Base-by-base conservation (phyloP, 2,113 vertebrate species). In the Pithys albifrons region DNA sequence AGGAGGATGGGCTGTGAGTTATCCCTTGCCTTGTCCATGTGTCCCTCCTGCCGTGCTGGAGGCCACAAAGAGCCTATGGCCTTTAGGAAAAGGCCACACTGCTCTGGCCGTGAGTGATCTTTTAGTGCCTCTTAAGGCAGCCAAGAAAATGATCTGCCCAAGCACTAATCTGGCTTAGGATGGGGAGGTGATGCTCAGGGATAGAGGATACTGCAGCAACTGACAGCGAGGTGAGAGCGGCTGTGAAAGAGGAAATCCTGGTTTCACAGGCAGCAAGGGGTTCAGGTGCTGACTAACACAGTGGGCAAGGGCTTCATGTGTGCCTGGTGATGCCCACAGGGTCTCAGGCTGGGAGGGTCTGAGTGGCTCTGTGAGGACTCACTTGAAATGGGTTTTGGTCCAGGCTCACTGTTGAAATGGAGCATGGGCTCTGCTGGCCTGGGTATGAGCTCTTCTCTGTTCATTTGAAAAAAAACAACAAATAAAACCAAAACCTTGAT, bases 111-210 rank as follows among this genome's bases (percentile, higher is more conserved):
- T 0, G 1, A 25, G 37, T 84, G 85, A 94, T 89, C 85, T 95
- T 93, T 73, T 78, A 27, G 51, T 91, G 83, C 79, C 58, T 76
- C 67, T 88, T 69, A 88, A 73, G 71, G 71, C 71, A 85, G 74
- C 62, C 62, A 24, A 52, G 82, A 79, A 16, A 57, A 45, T 57
- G 62, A 86, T 59, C 79, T 73, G 71, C 41, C 54, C 64, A 52
- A 64, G 69, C 5, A 6, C n/a, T 95, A 66, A 94, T 86, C 90
- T 89, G 77, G 45, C 1, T 94, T 93, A 91, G 85, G 45, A 57
- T 1, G 3, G 54, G 48, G 62, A 92, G 49, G 82, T 39, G 66
- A 75, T 69, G 27, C 70, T 15, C 1, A 0, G 49, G 64, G 49
- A 48, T 70, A 64, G 58, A 49, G 31, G 58, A 41, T 28, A 46